A percentile compares a stretch with the other conserved stretches of the same genome.
These are phyloP conservation scores for Neoitamus cyanurus DNA, from an alignment of 2,888 invertebrate genomes.

Conservation along the genomic window DNA sequence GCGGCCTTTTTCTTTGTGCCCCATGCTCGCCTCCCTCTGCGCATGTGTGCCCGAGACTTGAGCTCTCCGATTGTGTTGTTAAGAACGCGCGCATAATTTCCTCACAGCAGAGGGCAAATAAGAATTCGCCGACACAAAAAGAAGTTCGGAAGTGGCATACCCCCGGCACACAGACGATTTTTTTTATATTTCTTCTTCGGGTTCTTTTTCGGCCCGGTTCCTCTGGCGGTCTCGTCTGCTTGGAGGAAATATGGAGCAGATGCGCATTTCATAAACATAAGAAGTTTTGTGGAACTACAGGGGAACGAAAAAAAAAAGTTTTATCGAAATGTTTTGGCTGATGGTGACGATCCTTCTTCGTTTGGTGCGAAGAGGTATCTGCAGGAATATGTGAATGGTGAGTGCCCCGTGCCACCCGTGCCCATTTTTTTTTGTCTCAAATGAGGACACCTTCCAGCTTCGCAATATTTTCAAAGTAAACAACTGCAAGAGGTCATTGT, in stretches of 20 bases:
- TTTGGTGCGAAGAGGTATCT: slow-evolving; percentile 21
- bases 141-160: slow-evolving; percentile 33
- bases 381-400: background rate
- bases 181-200: slow-evolving; percentile 4
- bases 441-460: background rate
- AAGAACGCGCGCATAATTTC: slow-evolving; percentile 28
- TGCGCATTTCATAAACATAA: slow-evolving; percentile 33
- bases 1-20: slow-evolving; percentile 13
- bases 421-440: background rate
- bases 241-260: slow-evolving; percentile 38
- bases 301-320: background rate
- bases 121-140: slow-evolving; percentile 27
- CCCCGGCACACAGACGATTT: slow-evolving; percentile 3
- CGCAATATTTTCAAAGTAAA: background rate
- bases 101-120: slow-evolving; percentile 28
- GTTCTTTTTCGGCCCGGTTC: background rate
- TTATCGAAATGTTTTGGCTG: slow-evolving; percentile 29
- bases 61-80: slow-evolving; percentile 27
- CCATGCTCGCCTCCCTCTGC: background rate
- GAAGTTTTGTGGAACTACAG: background rate
- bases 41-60: background rate
- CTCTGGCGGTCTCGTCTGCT: slow-evolving; percentile 18
- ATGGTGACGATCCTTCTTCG: slow-evolving; percentile 1
- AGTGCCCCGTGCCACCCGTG: background rate
- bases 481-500: background rate